phyloP scores from a whole-genome alignment of 2,113 vertebrate genomes.

The Paramisgurnus dabryanus region DNA sequence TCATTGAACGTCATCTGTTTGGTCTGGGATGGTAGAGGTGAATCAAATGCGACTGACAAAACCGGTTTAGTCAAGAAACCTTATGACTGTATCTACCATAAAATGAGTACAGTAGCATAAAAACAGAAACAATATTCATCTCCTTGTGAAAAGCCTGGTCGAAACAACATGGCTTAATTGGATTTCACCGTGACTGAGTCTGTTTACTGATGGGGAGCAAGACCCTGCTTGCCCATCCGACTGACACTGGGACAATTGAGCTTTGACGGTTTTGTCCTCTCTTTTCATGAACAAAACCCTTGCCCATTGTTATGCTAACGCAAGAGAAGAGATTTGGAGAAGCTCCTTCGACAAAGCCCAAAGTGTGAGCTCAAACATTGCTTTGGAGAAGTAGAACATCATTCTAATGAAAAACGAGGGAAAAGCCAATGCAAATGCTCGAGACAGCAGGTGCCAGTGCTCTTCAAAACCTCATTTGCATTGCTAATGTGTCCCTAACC shows the following conservation, averaged over 20 bases:
- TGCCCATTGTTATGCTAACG: slow-evolving; percentile 63
- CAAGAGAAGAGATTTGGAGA: slow-evolving; percentile 46
- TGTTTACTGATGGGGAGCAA: slow-evolving; percentile 44
- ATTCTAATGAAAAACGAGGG: slow-evolving; percentile 56
- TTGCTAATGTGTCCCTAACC: slow-evolving; percentile 59
- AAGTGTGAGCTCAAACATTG: slow-evolving; percentile 49
- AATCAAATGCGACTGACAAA: slow-evolving; percentile 32
- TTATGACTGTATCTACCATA: slow-evolving; percentile 36
- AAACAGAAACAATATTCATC: slow-evolving; percentile 23
- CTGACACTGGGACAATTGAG: slow-evolving; percentile 60
- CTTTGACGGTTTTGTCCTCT: slow-evolving; percentile 55
- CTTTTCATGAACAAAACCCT: slow-evolving; percentile 46
- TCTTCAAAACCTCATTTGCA: slow-evolving; percentile 65
- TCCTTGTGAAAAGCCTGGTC: slow-evolving; percentile 22
- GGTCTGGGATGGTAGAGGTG: slow-evolving; percentile 31
- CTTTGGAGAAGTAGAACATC: slow-evolving; percentile 51
- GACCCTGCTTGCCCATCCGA: slow-evolving; percentile 49
- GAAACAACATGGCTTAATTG: slow-evolving; percentile 45
- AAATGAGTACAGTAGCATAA: slow-evolving; percentile 41
- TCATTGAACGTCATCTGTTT: neutral
- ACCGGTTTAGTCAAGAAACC: slow-evolving; percentile 42
- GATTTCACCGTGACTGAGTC: slow-evolving; percentile 41
- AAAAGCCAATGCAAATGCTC: slow-evolving; percentile 60
- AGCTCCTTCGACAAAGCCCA: slow-evolving; percentile 42
- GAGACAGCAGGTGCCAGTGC: slow-evolving; percentile 66